Conservation (phyloP, 2,888 invertebrate genomes). For the Baronia brevicornis region DNA sequence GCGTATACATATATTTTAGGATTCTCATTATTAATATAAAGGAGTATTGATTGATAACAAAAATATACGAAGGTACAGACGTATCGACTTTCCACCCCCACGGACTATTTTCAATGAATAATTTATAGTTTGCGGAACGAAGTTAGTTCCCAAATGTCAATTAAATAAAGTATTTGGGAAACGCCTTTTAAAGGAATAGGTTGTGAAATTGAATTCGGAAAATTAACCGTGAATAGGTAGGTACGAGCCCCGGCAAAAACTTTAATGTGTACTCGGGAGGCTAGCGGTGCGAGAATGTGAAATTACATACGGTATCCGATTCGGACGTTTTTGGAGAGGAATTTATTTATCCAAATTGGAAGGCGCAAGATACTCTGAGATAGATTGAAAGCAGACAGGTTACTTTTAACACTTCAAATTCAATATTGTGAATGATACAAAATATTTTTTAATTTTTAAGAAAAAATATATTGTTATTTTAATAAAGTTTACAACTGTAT, state of each 20-base stretch:
- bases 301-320: constrained; percentile 55
- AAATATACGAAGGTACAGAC: constrained; percentile 38
- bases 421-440: no score
- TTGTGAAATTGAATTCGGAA: constrained; percentile 57
- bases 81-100: constrained; percentile 31
- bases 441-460: no score
- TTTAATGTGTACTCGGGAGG: constrained; percentile 53
- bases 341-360: constrained; percentile 54
- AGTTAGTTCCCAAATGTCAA: constrained; percentile 48
- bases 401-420: constrained; percentile 33
- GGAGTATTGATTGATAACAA: constrained; percentile 29
- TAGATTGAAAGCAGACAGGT: constrained; percentile 38
- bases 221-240: constrained; percentile 59
- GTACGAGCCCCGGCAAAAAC: constrained; percentile 51
- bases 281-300: constrained; percentile 56
- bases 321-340: constrained; percentile 46
- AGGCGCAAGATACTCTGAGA: constrained; percentile 38
- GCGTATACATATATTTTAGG: no score
- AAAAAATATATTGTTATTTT: no score
- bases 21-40: constrained; percentile 40
- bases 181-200: constrained; percentile 52
- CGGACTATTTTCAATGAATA: constrained; percentile 43
- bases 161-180: constrained; percentile 56
- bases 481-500: no score
- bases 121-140: constrained; percentile 39